phyloP scores from a whole-genome alignment of 2,888 invertebrate genomes.

The Volucella zonaria region DNA sequence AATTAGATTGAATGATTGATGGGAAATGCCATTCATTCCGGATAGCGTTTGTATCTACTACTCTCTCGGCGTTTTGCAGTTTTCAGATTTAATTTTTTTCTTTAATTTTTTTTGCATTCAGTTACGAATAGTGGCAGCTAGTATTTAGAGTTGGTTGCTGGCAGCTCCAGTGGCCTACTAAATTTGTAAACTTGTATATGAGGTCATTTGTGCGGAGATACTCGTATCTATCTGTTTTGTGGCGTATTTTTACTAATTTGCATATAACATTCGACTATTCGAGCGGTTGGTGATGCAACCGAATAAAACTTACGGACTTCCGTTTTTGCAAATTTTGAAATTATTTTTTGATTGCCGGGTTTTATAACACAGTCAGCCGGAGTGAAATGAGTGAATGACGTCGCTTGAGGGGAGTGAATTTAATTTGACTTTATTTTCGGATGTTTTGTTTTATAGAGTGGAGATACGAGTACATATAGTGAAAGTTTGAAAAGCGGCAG shows the following conservation, averaged over 20 bases:
- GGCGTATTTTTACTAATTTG: constrained; percentile 36
- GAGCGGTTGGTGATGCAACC: constrained; percentile 53
- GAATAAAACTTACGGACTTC: constrained; percentile 50
- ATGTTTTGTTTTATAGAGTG: background rate
- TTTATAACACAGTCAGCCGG: constrained; percentile 15
- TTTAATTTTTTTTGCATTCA: constrained; percentile 46
- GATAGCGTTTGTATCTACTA: constrained; percentile 45
- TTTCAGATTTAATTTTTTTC: constrained; percentile 7
- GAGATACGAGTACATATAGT: constrained; percentile 29
- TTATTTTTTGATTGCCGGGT: background rate
- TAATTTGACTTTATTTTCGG: background rate
- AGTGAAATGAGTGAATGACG: constrained; percentile 18
- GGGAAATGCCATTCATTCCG: constrained; percentile 63
- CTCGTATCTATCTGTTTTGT: background rate
- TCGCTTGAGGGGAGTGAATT: constrained; percentile 1
- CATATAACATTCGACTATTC: constrained; percentile 53
- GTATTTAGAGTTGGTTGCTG: constrained; percentile 10
- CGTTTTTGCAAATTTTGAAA: constrained; percentile 48
- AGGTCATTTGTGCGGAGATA: constrained; percentile 55
- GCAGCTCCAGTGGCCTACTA: constrained; percentile 61
- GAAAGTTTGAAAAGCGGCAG: constrained; percentile 35
- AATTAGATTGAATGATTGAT: constrained; percentile 74
- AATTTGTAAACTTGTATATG: constrained; percentile 27
- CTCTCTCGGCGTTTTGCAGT: constrained; percentile 48
- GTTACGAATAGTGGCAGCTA: constrained; percentile 1